phyloP scores from a whole-genome alignment of 2,797 vertebrate genomes.

The Pseudomugil tenellus region DNA sequence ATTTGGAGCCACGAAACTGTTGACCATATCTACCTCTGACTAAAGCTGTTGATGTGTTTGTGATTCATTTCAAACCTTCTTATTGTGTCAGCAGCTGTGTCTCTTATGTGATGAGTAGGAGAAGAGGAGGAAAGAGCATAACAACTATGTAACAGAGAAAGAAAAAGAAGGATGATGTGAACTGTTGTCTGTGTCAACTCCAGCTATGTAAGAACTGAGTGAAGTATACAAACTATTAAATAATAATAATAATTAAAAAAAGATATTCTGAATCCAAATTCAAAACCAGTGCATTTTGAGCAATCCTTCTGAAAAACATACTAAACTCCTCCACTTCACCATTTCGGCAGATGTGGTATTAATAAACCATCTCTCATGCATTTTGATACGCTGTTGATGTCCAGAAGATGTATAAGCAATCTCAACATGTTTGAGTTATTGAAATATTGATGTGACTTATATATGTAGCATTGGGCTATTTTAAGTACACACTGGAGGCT shows the following conservation, averaged over 20 bases:
- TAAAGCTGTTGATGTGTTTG: slow-evolving; percentile 26
- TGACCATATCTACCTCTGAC: slow-evolving; percentile 44
- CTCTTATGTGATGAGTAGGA: slow-evolving; percentile 51
- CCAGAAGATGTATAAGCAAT: slow-evolving; percentile 19
- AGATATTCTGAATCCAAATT: neutral
- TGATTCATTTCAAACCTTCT: slow-evolving; percentile 52
- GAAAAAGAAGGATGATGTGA: slow-evolving; percentile 4
- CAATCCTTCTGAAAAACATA: neutral
- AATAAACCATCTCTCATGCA: slow-evolving; percentile 26
- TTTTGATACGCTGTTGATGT: slow-evolving; percentile 17
- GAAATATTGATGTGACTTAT: slow-evolving; percentile 21
- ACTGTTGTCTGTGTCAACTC: slow-evolving; percentile 19
- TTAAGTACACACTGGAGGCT: neutral
- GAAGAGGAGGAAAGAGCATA: slow-evolving; percentile 20
- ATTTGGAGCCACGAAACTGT: slow-evolving; percentile 33
- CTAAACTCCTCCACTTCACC: neutral
- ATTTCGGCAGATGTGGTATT: neutral
- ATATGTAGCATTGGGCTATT: slow-evolving; percentile 4
- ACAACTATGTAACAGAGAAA: slow-evolving; percentile 7
- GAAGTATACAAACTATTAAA: neutral
- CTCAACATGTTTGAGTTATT: slow-evolving; percentile 13
- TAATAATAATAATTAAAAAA: neutral
- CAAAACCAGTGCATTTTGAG: neutral
- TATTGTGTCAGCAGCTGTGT: slow-evolving; percentile 63
- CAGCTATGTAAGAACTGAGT: neutral